These are phyloP conservation scores for Anthophora plumipes DNA, from an alignment of 2,888 invertebrate species.

Conservation along the genomic window DNA sequence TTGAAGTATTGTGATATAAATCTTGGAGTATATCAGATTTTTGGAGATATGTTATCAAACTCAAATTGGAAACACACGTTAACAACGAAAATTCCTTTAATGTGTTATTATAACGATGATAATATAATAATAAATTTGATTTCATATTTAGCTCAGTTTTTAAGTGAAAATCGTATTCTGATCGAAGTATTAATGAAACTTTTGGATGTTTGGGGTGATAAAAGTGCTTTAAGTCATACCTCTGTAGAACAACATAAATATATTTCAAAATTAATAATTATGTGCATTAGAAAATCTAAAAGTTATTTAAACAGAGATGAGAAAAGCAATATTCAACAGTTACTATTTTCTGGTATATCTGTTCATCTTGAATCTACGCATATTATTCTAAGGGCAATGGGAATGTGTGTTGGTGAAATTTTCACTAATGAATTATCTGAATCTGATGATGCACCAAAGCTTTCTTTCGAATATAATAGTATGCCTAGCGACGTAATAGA, in stretches of 20 bases:
- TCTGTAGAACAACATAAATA: conserved; percentile 90
- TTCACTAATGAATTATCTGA: conserved; percentile 85
- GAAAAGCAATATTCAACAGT: conserved; percentile 84
- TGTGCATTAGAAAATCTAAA: conserved; percentile 76
- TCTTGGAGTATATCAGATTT: conserved; percentile 84
- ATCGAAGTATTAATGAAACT: conserved; percentile 86
- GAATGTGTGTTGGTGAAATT: conserved; percentile 91
- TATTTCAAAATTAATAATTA: conserved; percentile 88
- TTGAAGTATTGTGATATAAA: conserved; percentile 85
- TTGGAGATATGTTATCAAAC: conserved; percentile 84
- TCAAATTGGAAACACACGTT: conserved; percentile 88
- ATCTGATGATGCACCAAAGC: conserved; percentile 84
- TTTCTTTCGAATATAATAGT: conserved; percentile 89
- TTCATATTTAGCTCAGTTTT: conserved; percentile 86
- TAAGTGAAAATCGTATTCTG: conserved; percentile 79
- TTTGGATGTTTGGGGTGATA: conserved; percentile 89
- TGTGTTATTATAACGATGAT: conserved; percentile 85
- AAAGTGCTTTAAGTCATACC: conserved; percentile 87
- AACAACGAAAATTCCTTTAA: conserved; percentile 87
- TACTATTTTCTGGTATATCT: conserved; percentile 88
- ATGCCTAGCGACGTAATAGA: conserved; percentile 85
- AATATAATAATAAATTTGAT: conserved; percentile 87
- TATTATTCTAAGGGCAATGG: conserved; percentile 87
- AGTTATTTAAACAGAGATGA: conserved; percentile 62
- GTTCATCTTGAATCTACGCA: conserved; percentile 89